A percentile compares a stretch with the other conserved stretches of the same genome.
phyloP scores from a whole-genome alignment of 2,113 vertebrate species.

The Nansenia antarctica region DNA sequence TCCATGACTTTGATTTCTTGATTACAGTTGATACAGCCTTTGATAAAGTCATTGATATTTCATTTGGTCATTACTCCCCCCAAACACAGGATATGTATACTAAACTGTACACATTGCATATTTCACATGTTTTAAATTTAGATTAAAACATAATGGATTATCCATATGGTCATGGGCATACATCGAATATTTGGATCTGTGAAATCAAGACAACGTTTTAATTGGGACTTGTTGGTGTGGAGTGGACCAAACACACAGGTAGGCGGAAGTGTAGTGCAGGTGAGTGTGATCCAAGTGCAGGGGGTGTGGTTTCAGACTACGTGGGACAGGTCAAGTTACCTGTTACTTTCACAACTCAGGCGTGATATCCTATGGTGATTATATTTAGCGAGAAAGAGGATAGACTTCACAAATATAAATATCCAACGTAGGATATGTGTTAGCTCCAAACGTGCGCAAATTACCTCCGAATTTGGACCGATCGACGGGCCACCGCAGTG shows the following conservation, averaged over 20 bases:
- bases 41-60: not conserved
- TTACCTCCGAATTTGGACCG: not conserved
- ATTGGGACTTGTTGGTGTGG: not conserved
- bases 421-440: not conserved
- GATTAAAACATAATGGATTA: no score
- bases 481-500: not conserved
- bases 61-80: no score
- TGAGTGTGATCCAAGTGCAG: not conserved
- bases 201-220: no score
- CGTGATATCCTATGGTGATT: not conserved
- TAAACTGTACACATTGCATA: not conserved
- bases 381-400: not conserved
- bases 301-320: conserved; percentile 61
- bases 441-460: not conserved
- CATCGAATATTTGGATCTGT: no score
- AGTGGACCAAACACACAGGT: not conserved
- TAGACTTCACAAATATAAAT: not conserved
- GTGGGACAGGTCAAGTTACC: conserved; percentile 53
- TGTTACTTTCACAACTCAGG: not conserved
- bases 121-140: not conserved
- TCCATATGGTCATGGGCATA: no score
- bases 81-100: no score
- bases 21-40: not conserved
- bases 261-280: not conserved
- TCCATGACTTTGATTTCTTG: not conserved